These are phyloP conservation scores for Centrocercus urophasianus DNA, from an alignment of 2,113 vertebrate species.

Conservation along the genomic window DNA sequence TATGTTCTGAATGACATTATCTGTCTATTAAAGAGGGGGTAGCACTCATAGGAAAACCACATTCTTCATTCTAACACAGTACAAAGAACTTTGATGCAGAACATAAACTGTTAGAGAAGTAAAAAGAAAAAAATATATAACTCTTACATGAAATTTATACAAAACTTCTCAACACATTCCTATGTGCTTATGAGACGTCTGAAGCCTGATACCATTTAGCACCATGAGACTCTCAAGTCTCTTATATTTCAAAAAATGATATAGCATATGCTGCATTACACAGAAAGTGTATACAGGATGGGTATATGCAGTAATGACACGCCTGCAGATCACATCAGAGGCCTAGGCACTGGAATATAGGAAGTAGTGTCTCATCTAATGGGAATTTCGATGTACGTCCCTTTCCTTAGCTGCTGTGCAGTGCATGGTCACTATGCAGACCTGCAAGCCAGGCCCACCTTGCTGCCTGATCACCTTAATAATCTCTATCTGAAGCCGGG, in stretches of 20 bases:
- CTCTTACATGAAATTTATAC: not conserved
- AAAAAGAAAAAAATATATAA: not conserved
- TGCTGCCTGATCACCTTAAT: not conserved
- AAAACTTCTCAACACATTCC: not conserved
- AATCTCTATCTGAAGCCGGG: not conserved
- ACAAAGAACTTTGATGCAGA: not conserved
- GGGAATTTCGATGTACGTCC: not conserved
- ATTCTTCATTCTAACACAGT: not conserved
- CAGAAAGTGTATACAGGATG: not conserved
- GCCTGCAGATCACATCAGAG: not conserved
- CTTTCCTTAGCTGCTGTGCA: not conserved
- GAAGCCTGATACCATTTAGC: not conserved
- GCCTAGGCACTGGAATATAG: not conserved
- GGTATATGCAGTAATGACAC: not conserved
- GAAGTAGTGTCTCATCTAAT: not conserved
- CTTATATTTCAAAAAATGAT: not conserved
- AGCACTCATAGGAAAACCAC: not conserved
- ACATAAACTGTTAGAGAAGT: not conserved
- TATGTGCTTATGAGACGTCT: not conserved
- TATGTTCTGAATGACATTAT: not conserved
- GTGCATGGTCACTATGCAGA: accelerated
- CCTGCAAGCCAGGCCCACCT: not conserved
- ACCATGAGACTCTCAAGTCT: not conserved
- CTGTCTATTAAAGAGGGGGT: not conserved
- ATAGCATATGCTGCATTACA: not conserved